Conservation (phyloP, 2,888 invertebrate species). For the Chrysolina americana region DNA sequence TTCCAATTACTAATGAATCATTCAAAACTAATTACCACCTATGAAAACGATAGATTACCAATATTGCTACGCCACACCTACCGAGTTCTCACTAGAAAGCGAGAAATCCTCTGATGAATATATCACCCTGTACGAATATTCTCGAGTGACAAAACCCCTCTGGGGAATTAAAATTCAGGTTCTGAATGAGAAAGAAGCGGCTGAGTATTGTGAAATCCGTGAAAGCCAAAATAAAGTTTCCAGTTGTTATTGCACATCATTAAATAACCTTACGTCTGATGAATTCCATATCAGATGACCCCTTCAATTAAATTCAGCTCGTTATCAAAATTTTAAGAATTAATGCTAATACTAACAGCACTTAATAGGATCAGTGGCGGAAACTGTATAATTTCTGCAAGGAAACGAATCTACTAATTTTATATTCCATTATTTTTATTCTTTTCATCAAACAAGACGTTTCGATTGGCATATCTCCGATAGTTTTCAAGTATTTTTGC, state of each 20-base stretch:
- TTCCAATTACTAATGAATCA: neutral
- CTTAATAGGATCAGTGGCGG: neutral
- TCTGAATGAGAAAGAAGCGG: slow-evolving; percentile 37
- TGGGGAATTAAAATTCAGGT: slow-evolving; percentile 35
- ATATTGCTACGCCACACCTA: neutral
- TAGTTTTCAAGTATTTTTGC: too few relatives aligned
- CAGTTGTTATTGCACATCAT: slow-evolving; percentile 41
- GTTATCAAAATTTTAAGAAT: slow-evolving; percentile 11
- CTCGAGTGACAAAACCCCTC: slow-evolving; percentile 7
- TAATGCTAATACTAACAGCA: slow-evolving; percentile 4
- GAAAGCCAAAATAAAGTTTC: slow-evolving; percentile 48
- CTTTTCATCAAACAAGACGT: too few relatives aligned
- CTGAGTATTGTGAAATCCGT: slow-evolving; percentile 40
- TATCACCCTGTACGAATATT: slow-evolving; percentile 17
- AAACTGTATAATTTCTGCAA: too few relatives aligned
- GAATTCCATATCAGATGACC: slow-evolving; percentile 39
- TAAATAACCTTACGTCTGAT: slow-evolving; percentile 23
- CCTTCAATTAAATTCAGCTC: slow-evolving; percentile 14
- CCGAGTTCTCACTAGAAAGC: neutral
- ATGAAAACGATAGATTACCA: neutral
- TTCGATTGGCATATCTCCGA: too few relatives aligned
- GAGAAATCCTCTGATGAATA: neutral
- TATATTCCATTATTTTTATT: too few relatives aligned
- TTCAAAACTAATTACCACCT: neutral
- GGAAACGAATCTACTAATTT: too few relatives aligned